Base-by-base conservation (phyloP, 2,113 vertebrate species). In the Bombycilla garrulus region DNA sequence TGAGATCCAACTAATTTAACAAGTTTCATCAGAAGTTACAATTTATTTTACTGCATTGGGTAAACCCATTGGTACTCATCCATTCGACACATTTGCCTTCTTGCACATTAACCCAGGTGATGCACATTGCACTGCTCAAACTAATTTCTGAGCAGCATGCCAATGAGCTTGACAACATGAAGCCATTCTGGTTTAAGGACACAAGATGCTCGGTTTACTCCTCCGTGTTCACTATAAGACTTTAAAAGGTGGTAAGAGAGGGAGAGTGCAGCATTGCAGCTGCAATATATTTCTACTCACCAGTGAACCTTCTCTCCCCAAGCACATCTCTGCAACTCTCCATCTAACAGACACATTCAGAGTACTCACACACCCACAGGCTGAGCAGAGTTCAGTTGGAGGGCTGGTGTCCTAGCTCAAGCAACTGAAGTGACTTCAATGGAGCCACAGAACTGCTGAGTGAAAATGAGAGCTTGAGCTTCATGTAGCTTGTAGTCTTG, bases 51-150 rank as follows among this genome's bases (percentile, higher is more conserved):
- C 25, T 29, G 2, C 4, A 1, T 8, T 50, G 35, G 6, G 29
- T 29, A 88, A 85, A 81, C 21, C 18, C 22, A 2, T 56, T 54
- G 56, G 54, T 57, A 79, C 77, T 50, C 4, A 5, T 26, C 31
- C 10, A 0, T 66, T 83, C 0, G 0, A 69, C 8, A 61, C 0
- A 1, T 38, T 54, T 42, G 21, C 33, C 33, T 73, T 54, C 16
- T 62, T 35, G 33, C 29, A 69, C 31, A 61, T 57, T 67, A 86
- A 61, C 15, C 10, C 45, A 73, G 53, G 23, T 23, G 42, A 29
- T 58, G 9, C 20, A 69, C 0, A 2, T 38, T 38, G 38, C 51
- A 79, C 3, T 15, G 54, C 11, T 53, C 42, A 61, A 82, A 48
- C 22, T 33, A 33, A 23, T 40, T 92, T 92, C 31, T 74, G 35